Base-by-base conservation (phyloP, 2,797 vertebrate species). In the Falco naumanni region DNA sequence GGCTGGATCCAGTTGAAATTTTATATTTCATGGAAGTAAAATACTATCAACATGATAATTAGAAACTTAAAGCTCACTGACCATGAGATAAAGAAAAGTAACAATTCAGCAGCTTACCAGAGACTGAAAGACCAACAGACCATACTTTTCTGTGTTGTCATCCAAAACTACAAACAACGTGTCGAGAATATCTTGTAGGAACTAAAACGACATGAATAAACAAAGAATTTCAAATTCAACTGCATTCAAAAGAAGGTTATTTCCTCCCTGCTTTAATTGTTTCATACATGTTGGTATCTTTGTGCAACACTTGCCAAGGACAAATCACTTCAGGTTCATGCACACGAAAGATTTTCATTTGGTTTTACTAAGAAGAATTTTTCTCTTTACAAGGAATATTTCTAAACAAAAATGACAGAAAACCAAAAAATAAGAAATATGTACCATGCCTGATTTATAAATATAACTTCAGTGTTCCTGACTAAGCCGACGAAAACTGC, bases 71-170 rank as follows among this genome's bases (percentile, higher is more conserved):
- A 85, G 18, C 41, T 71, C n/a, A 39, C 16, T 54, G 57, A 68
- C 45, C 24, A 22, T 28, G 39, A 77, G 33, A 72, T 41, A 82
- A 60, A 87, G 59, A 28, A 79, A 37, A 87, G 59, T 28, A 79
- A 37, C 37, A 63, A 90, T 79, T 31, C 66, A 87, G 78, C 45
- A 79, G 31, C 99, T 98, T 98, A 99, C 99, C 99, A 99, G 97
- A 90, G 99, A 99, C 97, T 99, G 99, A 97, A 99, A 99, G 96
- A 99, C 99, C 96, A 99, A 96, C 11, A 99, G 98, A 48, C 99
- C 99, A 8, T 99, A 99, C 98, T 99, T 99, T 97, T 99, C 99
- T 15, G 99, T 99, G 97, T 99, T 99, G 97, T 99, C 99, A 98
- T 99, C 99, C 97, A 99, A 98, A 97, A 99, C 99, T 86, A 99